Base-by-base conservation (phyloP, 1,140 invertebrate species). In the Lethocerus indicus region DNA sequence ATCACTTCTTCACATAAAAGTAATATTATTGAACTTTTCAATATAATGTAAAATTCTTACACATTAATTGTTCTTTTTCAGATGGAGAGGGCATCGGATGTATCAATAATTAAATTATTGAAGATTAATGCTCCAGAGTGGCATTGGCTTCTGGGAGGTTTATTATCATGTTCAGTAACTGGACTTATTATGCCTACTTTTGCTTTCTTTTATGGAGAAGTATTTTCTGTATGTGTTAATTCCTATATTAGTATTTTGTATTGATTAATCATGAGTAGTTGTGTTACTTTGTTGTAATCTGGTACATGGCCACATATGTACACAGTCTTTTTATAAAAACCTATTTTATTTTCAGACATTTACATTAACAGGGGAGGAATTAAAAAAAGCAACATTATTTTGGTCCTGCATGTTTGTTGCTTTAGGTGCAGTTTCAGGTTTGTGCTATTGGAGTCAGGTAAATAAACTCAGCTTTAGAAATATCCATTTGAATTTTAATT, bases 201-300 rank as follows among this genome's bases (percentile, higher is more conserved):
- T 61, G 79, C 84, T 1, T 67, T 88, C 41, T 66, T 90, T 18
- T 81, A 90, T 55, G 81, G 83, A 45, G 80, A 87, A 63, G 78
- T 91, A 57, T 69, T 90, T 52, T 74, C 76, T 50, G 77, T 81
- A 65, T 67, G 67, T 9, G 13, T 21, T 14, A 39, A 39, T 5
- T 6, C n/a, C n/a, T n/a, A n/a, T n/a, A n/a, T n/a, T n/a, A n/a
- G n/a, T n/a, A n/a, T n/a, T n/a, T n/a, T n/a, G n/a, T n/a, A n/a
- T n/a, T n/a, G n/a, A n/a, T n/a, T n/a, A n/a, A n/a, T n/a, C n/a
- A n/a, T n/a, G n/a, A n/a, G n/a, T n/a, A n/a, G n/a, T n/a, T n/a
- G n/a, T n/a, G n/a, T n/a, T n/a, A n/a, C n/a, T n/a, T n/a, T n/a
- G n/a, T n/a, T n/a, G n/a, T n/a, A n/a, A n/a, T n/a, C n/a, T n/a